phyloP scores from a whole-genome alignment of 2,113 vertebrate genomes.

The Aegithalos caudatus region DNA sequence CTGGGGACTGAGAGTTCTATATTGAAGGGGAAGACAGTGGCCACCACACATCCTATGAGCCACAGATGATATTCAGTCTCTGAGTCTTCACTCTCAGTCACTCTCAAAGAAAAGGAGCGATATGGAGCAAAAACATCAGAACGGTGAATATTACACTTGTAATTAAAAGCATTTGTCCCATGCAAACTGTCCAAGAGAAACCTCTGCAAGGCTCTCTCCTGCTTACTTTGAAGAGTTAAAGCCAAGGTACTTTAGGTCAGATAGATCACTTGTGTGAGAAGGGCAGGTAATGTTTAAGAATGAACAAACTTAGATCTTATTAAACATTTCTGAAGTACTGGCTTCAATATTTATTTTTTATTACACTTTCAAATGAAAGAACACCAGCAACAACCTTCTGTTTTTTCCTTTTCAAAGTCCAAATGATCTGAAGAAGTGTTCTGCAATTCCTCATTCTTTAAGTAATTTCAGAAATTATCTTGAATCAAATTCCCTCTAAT shows the following conservation, averaged over 20 bases:
- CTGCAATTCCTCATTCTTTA: not conserved
- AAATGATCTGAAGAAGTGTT: not conserved
- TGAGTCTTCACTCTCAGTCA: not conserved
- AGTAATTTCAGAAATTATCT: not conserved
- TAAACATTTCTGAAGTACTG: not conserved
- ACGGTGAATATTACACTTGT: not conserved
- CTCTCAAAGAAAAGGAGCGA: not conserved
- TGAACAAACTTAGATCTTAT: not conserved
- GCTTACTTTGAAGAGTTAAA: not conserved
- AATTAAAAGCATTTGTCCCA: not conserved
- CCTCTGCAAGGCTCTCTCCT: not conserved
- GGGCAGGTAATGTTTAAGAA: not conserved
- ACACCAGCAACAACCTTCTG: not conserved
- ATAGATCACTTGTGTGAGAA: not conserved
- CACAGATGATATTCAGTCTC: not conserved
- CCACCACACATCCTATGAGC: rapidly evolving
- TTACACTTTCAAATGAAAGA: not conserved
- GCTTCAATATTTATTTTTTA: too few relatives aligned
- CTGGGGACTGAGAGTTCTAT: not conserved
- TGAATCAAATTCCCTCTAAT: not conserved
- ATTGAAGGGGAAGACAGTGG: not conserved
- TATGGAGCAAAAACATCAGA: not conserved
- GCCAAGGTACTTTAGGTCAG: not conserved
- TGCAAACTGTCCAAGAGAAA: not conserved
- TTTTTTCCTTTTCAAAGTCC: not conserved